These are phyloP conservation scores for Oxyscelio sp. DNA, from an alignment of 2,888 invertebrate genomes.

Conservation along the genomic window DNA sequence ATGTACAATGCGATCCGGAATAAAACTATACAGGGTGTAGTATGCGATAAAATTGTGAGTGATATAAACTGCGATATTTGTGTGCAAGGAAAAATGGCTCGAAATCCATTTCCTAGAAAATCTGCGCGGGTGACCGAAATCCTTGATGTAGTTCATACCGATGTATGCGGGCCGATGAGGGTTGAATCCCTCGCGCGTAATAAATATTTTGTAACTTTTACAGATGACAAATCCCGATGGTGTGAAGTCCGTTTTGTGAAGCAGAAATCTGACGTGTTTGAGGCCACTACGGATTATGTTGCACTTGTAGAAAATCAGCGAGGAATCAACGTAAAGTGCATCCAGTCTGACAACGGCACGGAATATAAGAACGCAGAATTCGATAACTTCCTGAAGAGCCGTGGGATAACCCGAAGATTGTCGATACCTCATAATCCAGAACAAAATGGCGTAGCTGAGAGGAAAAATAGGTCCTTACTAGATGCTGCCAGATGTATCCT, in stretches of 20 bases:
- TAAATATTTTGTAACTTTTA: slow-evolving; percentile 77
- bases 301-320: slow-evolving; percentile 68
- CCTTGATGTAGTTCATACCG: too few species aligned
- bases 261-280: slow-evolving; percentile 68
- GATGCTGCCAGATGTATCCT: slow-evolving; percentile 74
- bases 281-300: slow-evolving; percentile 67
- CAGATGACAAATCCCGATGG: slow-evolving; percentile 77
- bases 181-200: slow-evolving; percentile 57
- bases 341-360: slow-evolving; percentile 36
- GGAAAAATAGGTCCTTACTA: slow-evolving; percentile 58
- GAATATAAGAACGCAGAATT: slow-evolving; percentile 19
- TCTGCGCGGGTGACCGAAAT: slow-evolving; percentile 10
- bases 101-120: slow-evolving; percentile 20
- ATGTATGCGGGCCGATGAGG: slow-evolving; percentile 35
- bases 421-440: slow-evolving; percentile 28
- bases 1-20: neutral
- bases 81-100: slow-evolving; percentile 22
- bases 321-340: slow-evolving; percentile 20
- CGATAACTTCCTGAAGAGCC: neutral
- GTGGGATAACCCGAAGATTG: slow-evolving; percentile 31
- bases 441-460: too few species aligned
- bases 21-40: slow-evolving; percentile 8
- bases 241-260: slow-evolving; percentile 48
- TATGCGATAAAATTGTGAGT: neutral
- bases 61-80: slow-evolving; percentile 36